Conservation (phyloP, 2,797 vertebrate genomes). For the Emys orbicularis region DNA sequence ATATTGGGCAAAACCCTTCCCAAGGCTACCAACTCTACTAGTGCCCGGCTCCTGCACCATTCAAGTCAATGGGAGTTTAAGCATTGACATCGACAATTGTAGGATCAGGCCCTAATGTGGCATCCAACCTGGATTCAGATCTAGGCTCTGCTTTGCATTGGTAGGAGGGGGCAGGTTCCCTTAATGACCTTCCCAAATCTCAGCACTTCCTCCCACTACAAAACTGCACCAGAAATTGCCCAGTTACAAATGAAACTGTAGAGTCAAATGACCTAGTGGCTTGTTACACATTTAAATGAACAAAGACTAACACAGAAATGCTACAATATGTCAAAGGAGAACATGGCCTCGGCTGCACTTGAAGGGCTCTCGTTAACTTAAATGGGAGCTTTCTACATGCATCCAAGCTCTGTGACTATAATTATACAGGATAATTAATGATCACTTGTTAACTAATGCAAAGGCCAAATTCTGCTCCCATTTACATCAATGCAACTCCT, state of each 20-base stretch:
- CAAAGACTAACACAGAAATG: neutral
- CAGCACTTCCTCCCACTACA: neutral
- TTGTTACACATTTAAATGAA: neutral
- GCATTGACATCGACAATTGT: neutral
- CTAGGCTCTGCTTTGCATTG: fast-evolving
- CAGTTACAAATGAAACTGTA: neutral
- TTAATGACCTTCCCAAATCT: neutral
- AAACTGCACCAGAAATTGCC: neutral
- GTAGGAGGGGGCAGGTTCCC: neutral
- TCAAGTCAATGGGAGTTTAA: neutral
- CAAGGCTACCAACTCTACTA: neutral
- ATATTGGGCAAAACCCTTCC: neutral
- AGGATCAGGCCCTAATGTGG: neutral
- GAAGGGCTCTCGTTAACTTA: neutral
- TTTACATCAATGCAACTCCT: neutral
- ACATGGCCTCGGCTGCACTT: fast-evolving
- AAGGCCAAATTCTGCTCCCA: neutral
- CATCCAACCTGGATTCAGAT: neutral
- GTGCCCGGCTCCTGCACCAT: neutral
- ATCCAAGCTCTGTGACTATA: neutral
- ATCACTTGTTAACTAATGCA: neutral
- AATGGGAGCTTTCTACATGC: neutral
- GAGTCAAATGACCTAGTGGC: neutral
- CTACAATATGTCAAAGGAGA: fast-evolving
- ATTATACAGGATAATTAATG: neutral